Evolutionary conservation across 2,888 invertebrate genomes (phyloP), one percentile per base, ranked within the genome.

Genomic region (Charanyca ferruginea): DNA sequence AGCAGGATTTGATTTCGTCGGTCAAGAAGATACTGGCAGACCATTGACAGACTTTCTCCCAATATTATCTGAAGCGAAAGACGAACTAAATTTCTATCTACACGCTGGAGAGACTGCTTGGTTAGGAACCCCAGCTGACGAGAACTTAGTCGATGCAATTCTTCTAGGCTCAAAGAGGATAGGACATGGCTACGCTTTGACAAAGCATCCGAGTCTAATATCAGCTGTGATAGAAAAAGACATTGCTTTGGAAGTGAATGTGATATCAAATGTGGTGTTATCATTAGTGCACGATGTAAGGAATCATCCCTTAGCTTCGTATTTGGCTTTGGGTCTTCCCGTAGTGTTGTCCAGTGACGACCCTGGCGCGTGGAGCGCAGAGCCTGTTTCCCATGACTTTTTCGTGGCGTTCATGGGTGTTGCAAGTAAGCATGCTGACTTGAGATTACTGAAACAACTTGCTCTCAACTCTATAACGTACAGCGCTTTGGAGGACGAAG

Each of bases 71-170:
- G 87, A 93, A 35, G 89, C 96, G 1, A 95, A 96, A 41, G 90
- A 95, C 0, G 89, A 96, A 4, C 92, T 98, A 16, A 94, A 97
- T 54, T 97, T 96, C 80, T 98, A 96, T 83, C 97, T 98, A 79
- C 98, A 98, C 85, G 97, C 97, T 0, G 98, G 98, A 0, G 98
- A 98, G 90, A 98, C 98, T 0, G 96, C 97, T 83, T 97, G 97
- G 97, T 96, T 94, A 77, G 97, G 97, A 7, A 93, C 93, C 11
- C 79, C 93, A 0, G 95, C 96, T 0, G 98, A 98, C 85, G 96
- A 97, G 77, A 98, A 98, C 89, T 90, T 98, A 35, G 90, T 98
- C 13, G 98, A 98, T 84, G 98, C 98, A 1, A 91, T 98, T 25
- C 90, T 98, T 11, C 89, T 98, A 45, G 97, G 97, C 28, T 95